Base-by-base conservation (phyloP, 2,888 invertebrate genomes). In the Torymus aiolomorphi region DNA sequence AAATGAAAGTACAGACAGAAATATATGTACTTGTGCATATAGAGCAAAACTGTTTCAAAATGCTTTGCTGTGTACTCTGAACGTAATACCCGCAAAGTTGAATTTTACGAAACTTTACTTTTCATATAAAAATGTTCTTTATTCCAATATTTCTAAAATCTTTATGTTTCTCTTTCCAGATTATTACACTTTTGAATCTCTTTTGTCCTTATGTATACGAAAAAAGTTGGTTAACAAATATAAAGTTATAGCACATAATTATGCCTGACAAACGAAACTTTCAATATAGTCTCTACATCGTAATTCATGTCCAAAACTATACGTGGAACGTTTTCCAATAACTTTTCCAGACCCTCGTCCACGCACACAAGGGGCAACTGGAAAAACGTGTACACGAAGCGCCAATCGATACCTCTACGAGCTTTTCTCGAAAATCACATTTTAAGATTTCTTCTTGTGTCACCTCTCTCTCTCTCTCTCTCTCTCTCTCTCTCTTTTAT, bases 361-460 rank as follows among this genome's bases (percentile, higher is more conserved):
- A 42, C 14, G 49, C 49, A 12, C 61, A 24, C 18, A 52, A 31
- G 42, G 31, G 31, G 42, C 42, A 42, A 10, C 42, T 42, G 42
- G 42, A 42, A 8, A 42, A 42, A 8, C 42, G 8, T 42, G 42
- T 42, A 42, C 42, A 42, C 42, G 42, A 42, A 42, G 42, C 42
- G 42, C 42, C 42, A 8, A 5, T 42, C 42, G 42, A 42, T 42
- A 42, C 59, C 70, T 76, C 73, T 57, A 49, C 63, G 70, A 76
- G 59, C 76, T 76, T 63, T 70, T 70, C 42, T 57, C 54, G 54
- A 13, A 65, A 71, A 77, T 77, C 71, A 59, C 65, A 71, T 77
- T 77, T 77, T 71, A 20, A 71, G 51, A 71, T 65, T 76, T 76
- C 61, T 51, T 77, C n/a, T 24, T 76, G 13, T 51, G 13, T 51